Conservation (phyloP, 2,113 vertebrate species). For the Stictonetta naevosa region DNA sequence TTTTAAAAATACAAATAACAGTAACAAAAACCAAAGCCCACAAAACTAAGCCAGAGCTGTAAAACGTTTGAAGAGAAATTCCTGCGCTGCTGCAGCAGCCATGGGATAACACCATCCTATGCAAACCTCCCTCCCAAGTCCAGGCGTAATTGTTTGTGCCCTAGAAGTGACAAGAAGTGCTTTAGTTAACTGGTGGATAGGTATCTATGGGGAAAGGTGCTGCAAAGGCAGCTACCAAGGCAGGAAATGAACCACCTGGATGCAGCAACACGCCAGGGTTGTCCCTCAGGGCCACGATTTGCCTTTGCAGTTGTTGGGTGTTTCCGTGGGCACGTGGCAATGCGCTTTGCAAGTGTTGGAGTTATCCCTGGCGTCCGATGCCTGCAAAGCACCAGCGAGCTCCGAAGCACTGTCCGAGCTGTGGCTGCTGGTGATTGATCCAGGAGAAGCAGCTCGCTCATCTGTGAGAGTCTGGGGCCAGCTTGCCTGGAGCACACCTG, state of each 20-base stretch:
- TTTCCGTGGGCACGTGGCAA: accelerated
- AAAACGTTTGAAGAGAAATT: background rate
- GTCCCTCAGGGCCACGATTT: background rate
- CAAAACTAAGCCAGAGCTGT: background rate
- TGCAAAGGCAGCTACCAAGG: background rate
- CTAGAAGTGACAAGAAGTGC: background rate
- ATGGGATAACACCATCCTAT: background rate
- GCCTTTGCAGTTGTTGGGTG: accelerated
- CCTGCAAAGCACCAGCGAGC: background rate
- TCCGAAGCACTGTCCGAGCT: background rate
- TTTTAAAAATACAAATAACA: background rate
- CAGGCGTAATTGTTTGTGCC: background rate
- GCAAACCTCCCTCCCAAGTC: background rate
- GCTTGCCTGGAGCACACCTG: background rate
- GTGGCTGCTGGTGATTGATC: accelerated
- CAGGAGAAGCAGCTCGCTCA: background rate
- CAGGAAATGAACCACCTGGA: background rate
- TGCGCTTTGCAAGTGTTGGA: accelerated
- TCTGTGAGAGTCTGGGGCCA: background rate
- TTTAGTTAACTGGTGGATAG: background rate
- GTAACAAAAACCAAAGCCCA: no score
- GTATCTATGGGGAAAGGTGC: background rate
- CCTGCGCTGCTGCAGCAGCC: background rate
- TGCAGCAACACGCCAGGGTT: background rate
- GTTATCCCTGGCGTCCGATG: accelerated